phyloP scores from a whole-genome alignment of 2,113 vertebrate genomes.

The Pelecanoides urinatrix region DNA sequence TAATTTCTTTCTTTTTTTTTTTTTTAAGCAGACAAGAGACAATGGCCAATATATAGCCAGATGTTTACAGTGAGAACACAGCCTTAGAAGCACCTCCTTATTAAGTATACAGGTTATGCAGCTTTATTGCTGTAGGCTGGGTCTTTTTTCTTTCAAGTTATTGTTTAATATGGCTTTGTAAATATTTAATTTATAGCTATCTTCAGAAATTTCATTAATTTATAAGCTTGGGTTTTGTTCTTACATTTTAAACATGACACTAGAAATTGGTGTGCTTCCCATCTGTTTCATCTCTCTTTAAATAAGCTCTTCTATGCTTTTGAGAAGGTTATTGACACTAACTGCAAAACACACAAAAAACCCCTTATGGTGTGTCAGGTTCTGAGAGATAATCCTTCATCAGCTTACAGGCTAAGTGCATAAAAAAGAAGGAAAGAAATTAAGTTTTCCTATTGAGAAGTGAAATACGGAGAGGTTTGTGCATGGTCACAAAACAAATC shows the following conservation, averaged over 20 bases:
- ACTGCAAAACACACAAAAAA: neutral
- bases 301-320: neutral
- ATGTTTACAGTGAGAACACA: neutral
- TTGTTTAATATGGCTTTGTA: neutral
- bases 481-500: neutral
- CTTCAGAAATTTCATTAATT: neutral
- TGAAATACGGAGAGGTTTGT: neutral
- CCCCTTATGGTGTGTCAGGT: neutral
- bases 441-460: neutral
- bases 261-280: neutral
- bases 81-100: neutral
- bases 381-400: neutral
- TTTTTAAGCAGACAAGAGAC: neutral
- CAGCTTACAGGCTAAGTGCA: neutral
- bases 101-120: neutral
- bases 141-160: neutral
- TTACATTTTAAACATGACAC: neutral
- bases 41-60: neutral
- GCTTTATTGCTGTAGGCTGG: neutral
- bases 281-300: neutral
- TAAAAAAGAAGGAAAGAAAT: neutral
- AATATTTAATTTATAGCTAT: neutral
- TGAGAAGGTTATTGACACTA: neutral
- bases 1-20: neutral
- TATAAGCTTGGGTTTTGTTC: neutral